Evolutionary conservation across 2,113 vertebrate species (phyloP).

Genomic region (Strix aluco): DNA sequence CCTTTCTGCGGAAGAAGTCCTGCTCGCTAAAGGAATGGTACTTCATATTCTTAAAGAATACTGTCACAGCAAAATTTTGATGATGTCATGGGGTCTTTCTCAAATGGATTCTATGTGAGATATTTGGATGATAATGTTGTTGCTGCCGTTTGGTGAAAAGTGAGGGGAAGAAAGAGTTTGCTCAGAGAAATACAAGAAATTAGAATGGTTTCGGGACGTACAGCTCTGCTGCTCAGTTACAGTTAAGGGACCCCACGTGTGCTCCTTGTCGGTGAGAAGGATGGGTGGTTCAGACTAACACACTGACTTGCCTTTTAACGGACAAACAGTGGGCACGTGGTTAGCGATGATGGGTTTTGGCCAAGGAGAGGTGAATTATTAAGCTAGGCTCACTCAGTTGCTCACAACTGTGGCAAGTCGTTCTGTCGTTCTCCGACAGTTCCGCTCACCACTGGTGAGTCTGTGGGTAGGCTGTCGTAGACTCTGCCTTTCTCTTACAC

Average conservation of each 20-base stretch:
- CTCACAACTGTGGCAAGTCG: not conserved
- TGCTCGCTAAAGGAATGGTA: not conserved
- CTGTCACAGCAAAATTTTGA: not conserved
- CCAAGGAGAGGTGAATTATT: not conserved
- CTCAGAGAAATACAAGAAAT: not conserved
- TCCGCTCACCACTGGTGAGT: not conserved
- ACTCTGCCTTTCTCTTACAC: not conserved
- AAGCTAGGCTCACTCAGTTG: not conserved
- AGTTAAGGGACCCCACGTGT: rapidly evolving
- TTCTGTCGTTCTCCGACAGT: not conserved
- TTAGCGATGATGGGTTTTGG: rapidly evolving
- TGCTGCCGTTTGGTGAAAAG: not conserved
- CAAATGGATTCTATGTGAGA: not conserved
- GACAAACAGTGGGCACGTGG: rapidly evolving
- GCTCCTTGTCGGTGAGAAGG: not conserved
- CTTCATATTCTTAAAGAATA: not conserved
- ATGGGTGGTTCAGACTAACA: not conserved
- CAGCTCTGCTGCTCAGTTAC: not conserved
- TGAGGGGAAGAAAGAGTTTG: rapidly evolving
- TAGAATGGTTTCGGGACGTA: rapidly evolving
- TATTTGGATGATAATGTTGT: not conserved
- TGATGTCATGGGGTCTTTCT: not conserved
- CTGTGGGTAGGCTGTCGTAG: not conserved
- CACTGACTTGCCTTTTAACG: not conserved
- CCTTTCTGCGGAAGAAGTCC: not conserved